These are phyloP conservation scores for Pantherophis vulpinus DNA, from an alignment of 2,797 vertebrate genomes.

Conservation along the genomic window DNA sequence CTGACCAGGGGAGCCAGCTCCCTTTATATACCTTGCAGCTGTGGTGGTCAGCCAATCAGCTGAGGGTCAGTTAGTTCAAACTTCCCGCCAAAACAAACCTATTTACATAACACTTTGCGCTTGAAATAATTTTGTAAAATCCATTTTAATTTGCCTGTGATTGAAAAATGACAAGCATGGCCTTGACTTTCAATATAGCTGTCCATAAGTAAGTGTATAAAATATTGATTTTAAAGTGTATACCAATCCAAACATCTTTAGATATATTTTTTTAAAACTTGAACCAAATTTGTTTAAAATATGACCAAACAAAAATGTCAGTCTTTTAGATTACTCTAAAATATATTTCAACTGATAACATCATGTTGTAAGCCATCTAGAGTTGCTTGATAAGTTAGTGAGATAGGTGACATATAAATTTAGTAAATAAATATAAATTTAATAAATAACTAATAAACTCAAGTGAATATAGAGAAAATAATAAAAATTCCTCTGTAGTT, in stretches of 20 bases:
- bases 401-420: background rate
- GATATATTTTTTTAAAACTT: background rate
- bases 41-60: too few species aligned
- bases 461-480: background rate
- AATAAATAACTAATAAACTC: background rate
- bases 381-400: background rate
- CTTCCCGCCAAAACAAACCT: too few species aligned
- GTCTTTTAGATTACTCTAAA: background rate
- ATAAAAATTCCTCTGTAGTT: background rate
- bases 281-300: background rate
- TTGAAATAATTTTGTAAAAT: background rate
- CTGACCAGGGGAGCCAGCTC: too few species aligned
- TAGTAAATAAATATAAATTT: background rate
- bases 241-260: background rate
- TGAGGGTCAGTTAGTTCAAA: too few species aligned
- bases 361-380: background rate
- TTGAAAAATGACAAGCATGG: background rate
- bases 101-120: too few species aligned
- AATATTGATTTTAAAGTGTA: background rate
- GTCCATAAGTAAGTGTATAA: background rate
- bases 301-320: background rate
- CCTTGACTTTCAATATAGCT: background rate
- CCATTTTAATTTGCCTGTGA: background rate
- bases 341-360: background rate
- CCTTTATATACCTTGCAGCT: too few species aligned